phyloP scores from a whole-genome alignment of 2,113 vertebrate species.

The Tupaia chinensis region DNA sequence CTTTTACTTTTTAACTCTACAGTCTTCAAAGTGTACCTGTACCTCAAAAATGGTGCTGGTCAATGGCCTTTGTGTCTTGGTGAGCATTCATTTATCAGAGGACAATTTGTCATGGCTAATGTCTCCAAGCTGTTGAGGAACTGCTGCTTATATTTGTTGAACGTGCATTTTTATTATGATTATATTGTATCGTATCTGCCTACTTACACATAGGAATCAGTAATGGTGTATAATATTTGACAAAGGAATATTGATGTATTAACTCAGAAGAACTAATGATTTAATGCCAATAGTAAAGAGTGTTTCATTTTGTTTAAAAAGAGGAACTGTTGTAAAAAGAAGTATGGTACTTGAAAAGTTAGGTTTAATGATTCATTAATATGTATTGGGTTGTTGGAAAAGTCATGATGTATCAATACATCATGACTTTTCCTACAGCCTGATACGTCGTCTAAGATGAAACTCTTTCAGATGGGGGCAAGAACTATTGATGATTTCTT shows the following conservation, averaged over 20 bases:
- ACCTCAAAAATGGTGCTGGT: neutral
- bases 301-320: neutral
- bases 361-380: neutral
- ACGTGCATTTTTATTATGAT: neutral
- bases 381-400: neutral
- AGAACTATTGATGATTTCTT: neutral
- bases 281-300: neutral
- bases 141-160: neutral
- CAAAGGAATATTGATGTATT: neutral
- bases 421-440: too few species aligned
- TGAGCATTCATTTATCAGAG: neutral
- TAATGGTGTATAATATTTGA: neutral
- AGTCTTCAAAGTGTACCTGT: neutral
- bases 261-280: neutral
- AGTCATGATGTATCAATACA: too few species aligned
- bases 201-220: neutral
- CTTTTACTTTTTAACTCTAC: neutral
- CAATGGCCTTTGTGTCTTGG: neutral
- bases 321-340: neutral
- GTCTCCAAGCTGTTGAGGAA: neutral
- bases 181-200: neutral
- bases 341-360: constrained; percentile 7
- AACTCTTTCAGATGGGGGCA: neutral
- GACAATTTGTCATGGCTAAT: neutral
- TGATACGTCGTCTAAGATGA: neutral